A percentile compares a stretch with the other conserved stretches of the same genome.
Evolutionary conservation across 1,140 invertebrate species (phyloP).

Genomic region (Drosophila jambulina): DNA sequence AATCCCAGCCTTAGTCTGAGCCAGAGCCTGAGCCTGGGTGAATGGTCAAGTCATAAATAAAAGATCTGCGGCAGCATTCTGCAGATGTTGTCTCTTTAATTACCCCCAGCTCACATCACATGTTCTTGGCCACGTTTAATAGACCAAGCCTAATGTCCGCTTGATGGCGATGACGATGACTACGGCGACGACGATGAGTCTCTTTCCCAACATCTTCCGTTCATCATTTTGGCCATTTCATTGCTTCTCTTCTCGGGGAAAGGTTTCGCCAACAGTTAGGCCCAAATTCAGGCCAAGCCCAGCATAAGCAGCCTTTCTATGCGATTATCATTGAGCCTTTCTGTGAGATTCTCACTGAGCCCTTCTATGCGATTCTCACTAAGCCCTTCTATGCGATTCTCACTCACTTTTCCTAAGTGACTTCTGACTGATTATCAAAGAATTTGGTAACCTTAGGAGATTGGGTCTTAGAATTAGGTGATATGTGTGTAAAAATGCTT

Average conservation of each 20-base stretch:
- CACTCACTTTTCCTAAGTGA: not conserved
- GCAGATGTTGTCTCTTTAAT: slow-evolving; percentile 77
- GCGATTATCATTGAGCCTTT: not conserved
- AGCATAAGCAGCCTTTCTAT: slow-evolving; percentile 14
- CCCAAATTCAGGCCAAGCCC: slow-evolving; percentile 37
- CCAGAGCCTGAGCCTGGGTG: slow-evolving; percentile 10
- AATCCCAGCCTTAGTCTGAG: not conserved
- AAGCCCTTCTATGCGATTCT: not conserved
- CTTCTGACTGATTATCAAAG: not conserved
- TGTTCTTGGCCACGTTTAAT: slow-evolving; percentile 38
- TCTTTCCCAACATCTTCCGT: slow-evolving; percentile 23
- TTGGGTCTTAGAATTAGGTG: no score
- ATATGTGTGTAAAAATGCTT: no score
- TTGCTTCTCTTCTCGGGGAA: not conserved
- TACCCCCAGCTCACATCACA: slow-evolving; percentile 47
- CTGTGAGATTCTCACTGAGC: not conserved
- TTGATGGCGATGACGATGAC: slow-evolving; percentile 12
- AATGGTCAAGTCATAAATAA: slow-evolving; percentile 79
- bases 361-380: slow-evolving; percentile 14
- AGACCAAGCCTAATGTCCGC: slow-evolving; percentile 44
- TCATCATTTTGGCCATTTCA: not conserved
- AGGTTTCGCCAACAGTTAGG: slow-evolving; percentile 20
- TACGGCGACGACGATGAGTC: not conserved
- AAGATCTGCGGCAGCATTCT: slow-evolving; percentile 55
- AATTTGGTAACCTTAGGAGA: no score